Percentiles rank a stretch among this genome's conserved stretches.
Conservation (phyloP, 2,888 invertebrate genomes). For the Xanthorhoe spadicearia region DNA sequence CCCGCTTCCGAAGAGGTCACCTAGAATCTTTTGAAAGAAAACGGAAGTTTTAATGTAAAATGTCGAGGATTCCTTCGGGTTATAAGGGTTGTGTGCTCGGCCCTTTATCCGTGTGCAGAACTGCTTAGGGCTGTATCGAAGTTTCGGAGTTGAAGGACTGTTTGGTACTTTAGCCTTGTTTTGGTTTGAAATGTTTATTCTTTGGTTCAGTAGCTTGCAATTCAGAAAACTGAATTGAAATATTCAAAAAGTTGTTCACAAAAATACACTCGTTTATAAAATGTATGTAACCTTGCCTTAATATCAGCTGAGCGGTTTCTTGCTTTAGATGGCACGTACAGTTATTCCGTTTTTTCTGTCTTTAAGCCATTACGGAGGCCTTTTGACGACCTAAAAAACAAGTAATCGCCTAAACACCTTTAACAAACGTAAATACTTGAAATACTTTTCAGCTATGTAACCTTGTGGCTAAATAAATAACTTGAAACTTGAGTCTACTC, state of each 20-base stretch:
- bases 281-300: too few species aligned
- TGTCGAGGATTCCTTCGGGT: conserved; percentile 12
- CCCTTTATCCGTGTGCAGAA: conserved; percentile 20
- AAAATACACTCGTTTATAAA: too few species aligned
- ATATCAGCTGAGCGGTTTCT: background rate
- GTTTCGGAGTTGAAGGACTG: background rate
- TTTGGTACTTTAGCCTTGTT: background rate
- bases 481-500: too few species aligned
- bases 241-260: too few species aligned
- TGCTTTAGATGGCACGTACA: background rate
- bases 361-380: background rate
- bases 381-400: too few species aligned
- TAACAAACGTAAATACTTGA: background rate
- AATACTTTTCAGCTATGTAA: too few species aligned
- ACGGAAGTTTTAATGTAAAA: conserved; percentile 31
- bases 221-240: too few species aligned
- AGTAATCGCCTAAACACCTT: background rate
- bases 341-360: background rate
- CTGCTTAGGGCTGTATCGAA: conserved; percentile 17
- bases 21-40: conserved; percentile 26
- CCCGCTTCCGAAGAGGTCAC: conserved; percentile 15
- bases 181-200: too few species aligned
- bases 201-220: background rate
- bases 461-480: too few species aligned
- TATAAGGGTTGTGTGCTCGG: conserved; percentile 27